Evolutionary conservation across 2,113 vertebrate species (phyloP), one percentile per base, ranked within the genome.

Genomic region (Ictidomys tridecemlineatus): DNA sequence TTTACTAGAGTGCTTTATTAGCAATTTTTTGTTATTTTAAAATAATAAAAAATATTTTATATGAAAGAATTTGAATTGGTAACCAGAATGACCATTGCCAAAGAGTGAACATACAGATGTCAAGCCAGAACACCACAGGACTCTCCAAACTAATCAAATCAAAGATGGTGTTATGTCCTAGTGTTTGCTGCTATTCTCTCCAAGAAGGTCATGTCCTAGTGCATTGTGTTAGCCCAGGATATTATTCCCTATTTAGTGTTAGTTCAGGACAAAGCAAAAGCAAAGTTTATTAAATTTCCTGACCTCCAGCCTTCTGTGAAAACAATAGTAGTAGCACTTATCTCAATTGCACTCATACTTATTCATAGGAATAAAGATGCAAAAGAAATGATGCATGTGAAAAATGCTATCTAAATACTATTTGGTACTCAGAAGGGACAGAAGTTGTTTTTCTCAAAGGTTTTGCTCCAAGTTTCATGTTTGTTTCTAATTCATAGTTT

Each of bases 291-390:
- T 61, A 53, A 80, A 74, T 69, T 56, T 78, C 72, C 53, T 76
- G 24, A 85, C 42, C 48, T 76, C 85, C n/a, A 45, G 16, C 88
- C 63, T 87, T 88, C 72, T 92, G n/a, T 63, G 61, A 95, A 93
- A 77, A 45, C 65, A 88, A 30, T 72, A 39, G 11, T 58, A 84
- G 58, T 84, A 72, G 32, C 45, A 32, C 8, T 63, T 89, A n/a
- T n/a, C 73, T 94, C 20, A 18, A 51, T 39, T 20, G 1, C 53
- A 39, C n/a, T 84, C 65, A 26, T 89, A 67, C 48, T 69, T 5
- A 61, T 63, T 63, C 61, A 79, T 67, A 30, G 42, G 58, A 77
- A 70, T 80, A 65, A 82, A 92, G 77, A n/a, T 51, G 18, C 7
- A 8, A 58, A 91, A 74, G 69, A 78, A 93, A 42, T 18, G 26